Evolutionary conservation across 2,888 invertebrate species (phyloP).

Genomic region (Hermaeophaga mercurialis): DNA sequence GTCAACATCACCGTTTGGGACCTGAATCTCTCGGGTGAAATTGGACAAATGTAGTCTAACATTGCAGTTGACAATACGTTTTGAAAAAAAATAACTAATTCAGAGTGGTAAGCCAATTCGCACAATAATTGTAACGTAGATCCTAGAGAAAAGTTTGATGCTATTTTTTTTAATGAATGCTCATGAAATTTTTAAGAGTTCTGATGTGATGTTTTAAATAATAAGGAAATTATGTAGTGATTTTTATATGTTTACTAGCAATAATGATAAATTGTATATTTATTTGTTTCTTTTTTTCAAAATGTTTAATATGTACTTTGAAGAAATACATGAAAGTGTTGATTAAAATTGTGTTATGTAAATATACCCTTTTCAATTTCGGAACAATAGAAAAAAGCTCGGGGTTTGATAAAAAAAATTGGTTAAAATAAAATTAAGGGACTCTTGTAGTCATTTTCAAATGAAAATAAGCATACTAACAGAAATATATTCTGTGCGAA

Average conservation of each 20-base stretch:
- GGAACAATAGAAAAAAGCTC: no score
- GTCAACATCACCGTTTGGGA: no score
- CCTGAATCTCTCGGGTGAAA: not conserved
- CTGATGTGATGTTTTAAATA: slow-evolving; percentile 18
- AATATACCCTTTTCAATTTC: no score
- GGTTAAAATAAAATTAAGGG: no score
- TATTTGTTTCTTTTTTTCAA: slow-evolving; percentile 17
- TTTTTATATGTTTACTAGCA: slow-evolving; percentile 6
- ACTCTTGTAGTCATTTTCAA: no score
- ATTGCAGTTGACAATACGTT: not conserved
- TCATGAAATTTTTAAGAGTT: slow-evolving; percentile 12
- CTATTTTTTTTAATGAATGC: slow-evolving; percentile 13
- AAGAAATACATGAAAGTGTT: slow-evolving; percentile 17
- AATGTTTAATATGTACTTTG: slow-evolving; percentile 14
- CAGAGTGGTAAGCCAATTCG: slow-evolving; percentile 6
- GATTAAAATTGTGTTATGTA: not conserved
- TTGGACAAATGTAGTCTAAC: no score
- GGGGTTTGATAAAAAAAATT: no score
- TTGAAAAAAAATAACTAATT: not conserved
- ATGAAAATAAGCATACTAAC: no score
- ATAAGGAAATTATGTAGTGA: slow-evolving; percentile 9
- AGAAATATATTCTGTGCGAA: no score
- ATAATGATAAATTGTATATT: slow-evolving; percentile 17
- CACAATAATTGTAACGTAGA: slow-evolving; percentile 13
- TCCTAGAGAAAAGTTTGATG: slow-evolving; percentile 9